Evolutionary conservation across 2,888 invertebrate species (phyloP).

Genomic region (Thecophora atra): DNA sequence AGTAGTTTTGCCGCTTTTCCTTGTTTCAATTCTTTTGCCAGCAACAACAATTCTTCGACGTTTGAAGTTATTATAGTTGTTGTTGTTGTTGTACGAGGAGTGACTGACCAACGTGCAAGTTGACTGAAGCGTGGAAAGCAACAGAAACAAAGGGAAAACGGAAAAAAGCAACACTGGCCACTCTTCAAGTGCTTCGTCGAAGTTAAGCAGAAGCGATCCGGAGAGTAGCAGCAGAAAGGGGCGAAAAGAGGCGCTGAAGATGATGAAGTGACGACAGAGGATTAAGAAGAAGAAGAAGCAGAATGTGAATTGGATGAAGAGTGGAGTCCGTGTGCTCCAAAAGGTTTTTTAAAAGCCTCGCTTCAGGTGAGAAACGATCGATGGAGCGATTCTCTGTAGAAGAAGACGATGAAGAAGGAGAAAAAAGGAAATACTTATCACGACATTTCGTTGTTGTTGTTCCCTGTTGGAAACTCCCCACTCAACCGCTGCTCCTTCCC

Average conservation of each 20-base stretch:
- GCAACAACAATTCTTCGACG: neutral
- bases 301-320: neutral
- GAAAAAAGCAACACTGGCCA: neutral
- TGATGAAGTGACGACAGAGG: neutral
- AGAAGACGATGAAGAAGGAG: neutral
- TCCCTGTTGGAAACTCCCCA: no score
- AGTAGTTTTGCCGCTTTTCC: neutral
- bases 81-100: neutral
- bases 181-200: neutral
- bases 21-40: neutral
- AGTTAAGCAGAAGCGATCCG: neutral
- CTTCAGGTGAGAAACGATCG: no score
- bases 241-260: neutral
- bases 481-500: neutral
- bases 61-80: neutral
- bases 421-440: no score
- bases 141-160: neutral
- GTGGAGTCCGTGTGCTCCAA: neutral
- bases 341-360: neutral
- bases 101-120: neutral
- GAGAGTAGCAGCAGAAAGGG: neutral
- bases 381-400: no score
- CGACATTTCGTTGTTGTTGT: no score
- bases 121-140: slow-evolving; percentile 9
- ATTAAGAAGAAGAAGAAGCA: neutral